Base-by-base conservation (phyloP, 2,888 invertebrate genomes). In the Acrobasis repandana region DNA sequence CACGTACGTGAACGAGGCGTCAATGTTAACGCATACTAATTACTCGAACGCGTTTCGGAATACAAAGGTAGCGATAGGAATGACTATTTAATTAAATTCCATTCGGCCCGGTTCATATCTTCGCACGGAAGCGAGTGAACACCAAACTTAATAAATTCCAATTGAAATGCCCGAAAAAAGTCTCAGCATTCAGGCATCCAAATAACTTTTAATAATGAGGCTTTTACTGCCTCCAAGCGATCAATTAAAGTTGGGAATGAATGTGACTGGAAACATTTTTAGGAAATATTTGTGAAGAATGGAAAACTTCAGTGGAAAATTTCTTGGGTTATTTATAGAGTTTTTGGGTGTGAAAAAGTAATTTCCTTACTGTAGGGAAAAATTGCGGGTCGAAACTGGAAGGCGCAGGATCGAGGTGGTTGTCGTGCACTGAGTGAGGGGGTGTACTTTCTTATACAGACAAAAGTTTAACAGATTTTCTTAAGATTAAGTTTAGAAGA, bases 161-260 rank as follows among this genome's bases (percentile, higher is more conserved):
- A 60, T 46, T 33, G 33, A 52, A 50, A 10, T 43, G 46, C 16
- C 52, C 46, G 34, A 33, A 59, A 51, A 59, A 52, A 52, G n/a
- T 51, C 15, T 52, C 52, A 60, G 33, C 51, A 47, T 52, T 60
- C 46, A 47, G 46, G 14, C 47, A 52, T 52, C 18, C 46, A 34
- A 60, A 60, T 60, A 60, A 60, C 60, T 60, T 60, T 52, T 60
- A 52, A 60, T 60, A 60, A 60, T 52, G 52, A 52, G 52, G 34
- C 52, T 34, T 60, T 59, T 59, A 46, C 58, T 43, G 58, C 50
- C 58, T 51, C 20, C 58, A 36, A 36, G 49, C 49, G 38, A 36
- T 49, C 38, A 58, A 58, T 50, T 50, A 50, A 58, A 46, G 47
- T 47, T 47, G 47, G 47, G 47, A 9, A 43, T 28, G 46, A 28